Conservation (phyloP, 2,888 invertebrate species). For the Dendrolimus houi region DNA sequence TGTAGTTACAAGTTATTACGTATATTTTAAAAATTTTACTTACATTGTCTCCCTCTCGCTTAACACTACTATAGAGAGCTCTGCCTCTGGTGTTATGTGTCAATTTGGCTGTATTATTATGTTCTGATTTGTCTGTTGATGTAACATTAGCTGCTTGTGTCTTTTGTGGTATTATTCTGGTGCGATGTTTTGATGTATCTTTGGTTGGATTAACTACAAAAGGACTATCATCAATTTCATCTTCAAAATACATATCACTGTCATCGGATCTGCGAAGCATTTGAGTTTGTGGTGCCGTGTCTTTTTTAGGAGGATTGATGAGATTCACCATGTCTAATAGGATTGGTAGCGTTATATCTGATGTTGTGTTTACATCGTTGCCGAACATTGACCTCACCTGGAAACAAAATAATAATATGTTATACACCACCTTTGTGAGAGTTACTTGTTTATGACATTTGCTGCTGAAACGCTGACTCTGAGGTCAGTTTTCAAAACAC, state of each 20-base stretch:
- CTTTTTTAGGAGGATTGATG: conserved; percentile 30
- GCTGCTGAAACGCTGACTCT: too few relatives aligned
- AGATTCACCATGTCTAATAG: conserved; percentile 80
- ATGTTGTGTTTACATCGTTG: conserved; percentile 66
- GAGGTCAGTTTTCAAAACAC: too few relatives aligned
- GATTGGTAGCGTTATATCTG: conserved; percentile 77
- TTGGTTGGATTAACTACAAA: conserved; percentile 24
- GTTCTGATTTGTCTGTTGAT: conserved; percentile 24
- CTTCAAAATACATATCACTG: conserved; percentile 26
- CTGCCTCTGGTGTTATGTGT: conserved; percentile 12
- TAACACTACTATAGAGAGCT: conserved; percentile 3
- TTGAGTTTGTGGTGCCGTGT: conserved; percentile 37
- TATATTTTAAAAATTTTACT: conserved; percentile 19
- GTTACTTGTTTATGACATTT: too few relatives aligned
- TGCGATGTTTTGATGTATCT: conserved; percentile 20
- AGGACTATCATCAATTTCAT: conserved; percentile 45
- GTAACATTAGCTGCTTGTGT: conserved; percentile 19
- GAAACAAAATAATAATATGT: conserved; percentile 21
- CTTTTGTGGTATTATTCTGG: conserved; percentile 38
- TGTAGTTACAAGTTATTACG: too few relatives aligned
- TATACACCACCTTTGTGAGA: too few relatives aligned
- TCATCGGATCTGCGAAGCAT: conserved; percentile 40
- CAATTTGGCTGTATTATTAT: conserved; percentile 17
- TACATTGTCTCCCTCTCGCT: conserved; percentile 26
- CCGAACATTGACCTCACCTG: conserved; percentile 78